Base-by-base conservation (phyloP, 2,113 vertebrate genomes). In the Gopherus flavomarginatus region DNA sequence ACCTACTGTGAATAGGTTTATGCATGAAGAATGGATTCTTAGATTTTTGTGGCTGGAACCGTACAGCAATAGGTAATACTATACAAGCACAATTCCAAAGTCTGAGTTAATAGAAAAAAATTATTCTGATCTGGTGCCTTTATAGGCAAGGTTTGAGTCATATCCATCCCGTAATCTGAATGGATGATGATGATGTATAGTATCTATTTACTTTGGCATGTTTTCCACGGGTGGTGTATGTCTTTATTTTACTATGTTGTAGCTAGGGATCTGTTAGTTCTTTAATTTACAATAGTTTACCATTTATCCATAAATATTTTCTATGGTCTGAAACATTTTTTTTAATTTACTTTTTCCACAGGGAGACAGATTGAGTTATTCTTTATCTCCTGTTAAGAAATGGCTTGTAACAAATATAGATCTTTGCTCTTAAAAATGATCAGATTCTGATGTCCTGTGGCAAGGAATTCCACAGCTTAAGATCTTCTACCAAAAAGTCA, bases 81-180 rank as follows among this genome's bases (percentile, higher is more conserved):
- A 94, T 85, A 94, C 81, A 86, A 85, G 47, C 42, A 54, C 92
- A 96, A 96, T 93, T 95, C 89, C n/a, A 21, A 0, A 3, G 95
- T 86, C 91, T 96, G 96, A 97, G 94, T 86, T 97, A 96, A 96
- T 96, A 96, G 96, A 96, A 97, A 97, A 96, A 97, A 29, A 75
- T 52, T 19, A 92, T 52, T 96, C 88, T 85, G 90, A 59, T 84
- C 29, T 5, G 85, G 86, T 97, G 96, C 92, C 95, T 96, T 44
- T 96, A 94, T 90, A 96, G 96, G 93, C 97, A 96, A 88, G 94
- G 88, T 54, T 97, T 93, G 75, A 90, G 89, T 93, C 88, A 90
- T 42, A 59, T 27, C 0, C 4, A 54, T 94, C 88, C 90, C 85
- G 38, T 77, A 96, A 79, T 91, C 92, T 91, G 84, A 91, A 83